These are phyloP conservation scores for Ostrea denselamellosa DNA, from an alignment of 1,140 invertebrate species.

Conservation along the genomic window DNA sequence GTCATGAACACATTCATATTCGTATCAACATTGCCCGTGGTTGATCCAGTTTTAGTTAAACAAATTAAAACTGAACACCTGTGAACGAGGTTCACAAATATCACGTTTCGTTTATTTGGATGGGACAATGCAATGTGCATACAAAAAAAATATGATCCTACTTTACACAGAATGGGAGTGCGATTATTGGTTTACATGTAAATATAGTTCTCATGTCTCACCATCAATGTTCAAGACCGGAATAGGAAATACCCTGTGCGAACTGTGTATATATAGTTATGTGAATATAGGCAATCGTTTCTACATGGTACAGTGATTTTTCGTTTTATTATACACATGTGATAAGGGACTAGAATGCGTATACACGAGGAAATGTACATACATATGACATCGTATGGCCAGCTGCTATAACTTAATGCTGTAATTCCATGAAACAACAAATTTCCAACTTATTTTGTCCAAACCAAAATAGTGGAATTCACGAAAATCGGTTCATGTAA, in stretches of 20 bases:
- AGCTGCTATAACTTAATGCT: too few species aligned
- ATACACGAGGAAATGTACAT: background rate
- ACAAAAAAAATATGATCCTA: background rate
- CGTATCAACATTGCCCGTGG: too few species aligned
- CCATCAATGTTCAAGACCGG: background rate
- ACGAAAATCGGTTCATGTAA: too few species aligned
- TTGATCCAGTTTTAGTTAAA: too few species aligned
- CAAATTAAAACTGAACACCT: background rate
- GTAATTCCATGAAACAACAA: too few species aligned
- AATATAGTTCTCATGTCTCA: background rate
- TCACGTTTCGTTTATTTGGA: slow-evolving; percentile 1
- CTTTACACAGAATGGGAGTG: background rate
- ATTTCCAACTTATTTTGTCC: too few species aligned
- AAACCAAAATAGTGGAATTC: too few species aligned
- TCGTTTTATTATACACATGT: background rate
- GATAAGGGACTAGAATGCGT: background rate
- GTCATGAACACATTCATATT: too few species aligned
- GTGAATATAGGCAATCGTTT: background rate
- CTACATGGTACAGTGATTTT: background rate
- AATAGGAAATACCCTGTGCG: slow-evolving; percentile 22
- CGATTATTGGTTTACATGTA: background rate
- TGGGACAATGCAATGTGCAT: background rate
- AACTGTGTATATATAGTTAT: background rate
- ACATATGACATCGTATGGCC: background rate
- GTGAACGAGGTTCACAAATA: background rate